Conservation (phyloP, 2,888 invertebrate species). For the Acrobasis consociella region DNA sequence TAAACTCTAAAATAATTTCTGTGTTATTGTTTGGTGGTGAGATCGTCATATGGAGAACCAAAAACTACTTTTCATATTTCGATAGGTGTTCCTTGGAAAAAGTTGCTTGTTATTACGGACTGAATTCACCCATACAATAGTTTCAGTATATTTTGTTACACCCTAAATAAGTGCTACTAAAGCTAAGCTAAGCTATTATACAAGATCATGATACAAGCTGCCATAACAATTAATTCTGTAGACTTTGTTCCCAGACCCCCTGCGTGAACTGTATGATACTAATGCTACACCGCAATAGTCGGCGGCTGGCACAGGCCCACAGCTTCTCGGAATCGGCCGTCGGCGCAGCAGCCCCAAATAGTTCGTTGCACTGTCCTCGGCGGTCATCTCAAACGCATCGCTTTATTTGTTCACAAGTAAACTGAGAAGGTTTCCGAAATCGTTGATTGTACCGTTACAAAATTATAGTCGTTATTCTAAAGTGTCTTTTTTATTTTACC, state of each 20-base stretch:
- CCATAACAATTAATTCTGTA: neutral
- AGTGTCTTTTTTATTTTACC: neutral
- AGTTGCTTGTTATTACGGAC: no score
- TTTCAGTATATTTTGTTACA: no score
- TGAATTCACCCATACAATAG: no score
- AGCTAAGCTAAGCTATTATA: no score
- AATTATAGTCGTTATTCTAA: neutral
- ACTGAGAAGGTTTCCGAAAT: conserved; percentile 10
- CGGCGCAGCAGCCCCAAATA: conserved; percentile 43
- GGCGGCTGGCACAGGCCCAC: conserved; percentile 31
- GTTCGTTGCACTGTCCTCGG: conserved; percentile 40
- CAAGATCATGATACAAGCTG: neutral
- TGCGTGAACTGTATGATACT: conserved; percentile 9
- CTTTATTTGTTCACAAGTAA: conserved; percentile 4
- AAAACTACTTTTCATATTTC: no score
- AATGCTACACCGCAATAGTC: conserved; percentile 2
- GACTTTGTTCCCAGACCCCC: neutral
- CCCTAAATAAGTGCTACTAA: no score
- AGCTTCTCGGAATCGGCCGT: conserved; percentile 37
- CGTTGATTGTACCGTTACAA: neutral
- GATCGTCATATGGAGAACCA: no score
- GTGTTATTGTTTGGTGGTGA: no score
- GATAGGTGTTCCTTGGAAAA: no score
- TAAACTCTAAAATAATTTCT: no score
- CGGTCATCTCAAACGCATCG: conserved; percentile 10